Conservation (phyloP, 23 tunicate species). For the Botrylloides violaceus region DNA sequence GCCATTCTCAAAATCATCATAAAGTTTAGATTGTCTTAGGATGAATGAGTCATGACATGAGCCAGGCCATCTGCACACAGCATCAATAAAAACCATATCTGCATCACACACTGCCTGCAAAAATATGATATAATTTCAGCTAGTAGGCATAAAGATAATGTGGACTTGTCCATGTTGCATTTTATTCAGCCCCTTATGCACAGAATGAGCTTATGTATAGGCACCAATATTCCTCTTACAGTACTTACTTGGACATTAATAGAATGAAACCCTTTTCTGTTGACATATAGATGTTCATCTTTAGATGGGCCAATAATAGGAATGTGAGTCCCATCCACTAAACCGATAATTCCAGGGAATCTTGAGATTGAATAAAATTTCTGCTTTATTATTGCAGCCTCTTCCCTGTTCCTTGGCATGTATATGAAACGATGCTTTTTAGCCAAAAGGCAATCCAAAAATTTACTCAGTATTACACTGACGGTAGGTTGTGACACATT, state of each 20-base stretch:
- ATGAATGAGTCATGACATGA: constrained; percentile 51
- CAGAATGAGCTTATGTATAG: no score
- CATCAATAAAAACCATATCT: constrained; percentile 28
- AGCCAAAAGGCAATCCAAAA: constrained; percentile 15
- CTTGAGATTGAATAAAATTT: constrained; percentile 12
- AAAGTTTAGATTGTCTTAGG: constrained; percentile 30
- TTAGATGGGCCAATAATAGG: constrained; percentile 23
- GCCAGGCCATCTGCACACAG: constrained; percentile 60
- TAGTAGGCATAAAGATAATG: no score
- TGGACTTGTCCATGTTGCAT: no score
- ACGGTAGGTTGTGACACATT: constrained; percentile 31
- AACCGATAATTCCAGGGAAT: constrained; percentile 13
- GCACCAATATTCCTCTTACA: not conserved
- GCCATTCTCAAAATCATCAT: constrained; percentile 29
- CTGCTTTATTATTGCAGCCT: constrained; percentile 9
- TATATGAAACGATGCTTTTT: constrained; percentile 12
- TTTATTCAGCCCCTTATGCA: no score
- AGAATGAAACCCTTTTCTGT: constrained; percentile 39
- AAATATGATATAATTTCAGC: no score
- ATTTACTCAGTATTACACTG: constrained; percentile 9
- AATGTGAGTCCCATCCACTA: constrained; percentile 24
- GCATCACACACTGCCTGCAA: constrained; percentile 26
- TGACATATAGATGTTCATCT: constrained; percentile 26
- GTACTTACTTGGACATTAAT: constrained; percentile 30
- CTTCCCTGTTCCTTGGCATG: constrained; percentile 12